These are phyloP conservation scores for Emberiza fucata DNA, from an alignment of 2,113 vertebrate species.

Conservation along the genomic window DNA sequence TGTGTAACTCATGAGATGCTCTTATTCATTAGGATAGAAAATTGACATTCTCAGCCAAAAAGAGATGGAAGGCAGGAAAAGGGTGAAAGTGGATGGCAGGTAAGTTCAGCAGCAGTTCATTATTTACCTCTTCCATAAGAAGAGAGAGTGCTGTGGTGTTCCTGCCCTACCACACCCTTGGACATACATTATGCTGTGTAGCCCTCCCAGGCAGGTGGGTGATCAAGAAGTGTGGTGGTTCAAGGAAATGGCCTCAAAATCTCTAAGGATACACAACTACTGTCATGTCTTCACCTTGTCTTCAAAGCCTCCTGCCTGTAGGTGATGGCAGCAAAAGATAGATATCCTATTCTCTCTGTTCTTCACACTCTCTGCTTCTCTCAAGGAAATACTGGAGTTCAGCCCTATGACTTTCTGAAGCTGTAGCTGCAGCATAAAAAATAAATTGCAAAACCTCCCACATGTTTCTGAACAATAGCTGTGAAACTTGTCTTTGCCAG, in stretches of 20 bases:
- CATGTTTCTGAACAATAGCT: background rate
- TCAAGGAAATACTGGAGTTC: background rate
- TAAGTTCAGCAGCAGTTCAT: background rate
- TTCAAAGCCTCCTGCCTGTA: slow-evolving; percentile 10
- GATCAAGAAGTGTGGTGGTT: background rate
- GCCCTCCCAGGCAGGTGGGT: background rate
- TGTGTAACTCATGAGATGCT: background rate
- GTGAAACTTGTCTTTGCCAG: background rate
- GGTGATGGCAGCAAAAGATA: background rate
- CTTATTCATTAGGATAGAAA: background rate
- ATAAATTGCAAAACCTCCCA: background rate
- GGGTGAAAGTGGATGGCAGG: background rate
- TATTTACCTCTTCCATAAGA: background rate
- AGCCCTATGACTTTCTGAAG: background rate
- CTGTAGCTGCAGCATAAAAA: background rate
- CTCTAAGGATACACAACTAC: background rate
- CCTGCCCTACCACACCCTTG: background rate
- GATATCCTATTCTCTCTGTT: background rate
- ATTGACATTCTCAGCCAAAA: background rate
- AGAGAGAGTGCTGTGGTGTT: background rate
- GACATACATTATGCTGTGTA: background rate
- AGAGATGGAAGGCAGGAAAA: background rate
- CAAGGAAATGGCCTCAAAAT: background rate
- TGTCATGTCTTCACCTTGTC: background rate
- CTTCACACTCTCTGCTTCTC: background rate